Percentiles rank a stretch among this genome's conserved stretches.
Evolutionary conservation across 2,113 vertebrate species (phyloP).

Genomic region (Parotia lawesii): DNA sequence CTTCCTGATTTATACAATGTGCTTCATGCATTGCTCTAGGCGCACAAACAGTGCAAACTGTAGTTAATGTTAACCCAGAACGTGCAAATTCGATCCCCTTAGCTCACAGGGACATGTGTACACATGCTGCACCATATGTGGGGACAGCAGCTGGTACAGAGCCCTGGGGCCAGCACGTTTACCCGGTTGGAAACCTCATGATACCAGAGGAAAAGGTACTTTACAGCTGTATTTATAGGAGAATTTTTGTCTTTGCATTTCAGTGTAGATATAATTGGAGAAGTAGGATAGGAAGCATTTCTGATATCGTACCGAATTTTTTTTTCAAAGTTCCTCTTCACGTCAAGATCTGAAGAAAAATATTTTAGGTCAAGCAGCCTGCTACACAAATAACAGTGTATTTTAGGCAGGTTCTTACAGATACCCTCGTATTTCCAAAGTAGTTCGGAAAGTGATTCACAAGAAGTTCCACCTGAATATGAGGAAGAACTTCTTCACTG

Average conservation of each 20-base stretch:
- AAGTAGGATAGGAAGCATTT: not conserved
- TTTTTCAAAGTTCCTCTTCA: not conserved
- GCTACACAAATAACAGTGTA: not conserved
- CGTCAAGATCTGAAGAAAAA: not conserved
- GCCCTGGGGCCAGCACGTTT: not conserved
- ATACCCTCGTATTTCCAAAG: not conserved
- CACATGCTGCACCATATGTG: not conserved
- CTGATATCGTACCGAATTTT: not conserved
- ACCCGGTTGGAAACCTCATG: not conserved
- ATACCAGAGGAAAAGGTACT: not conserved
- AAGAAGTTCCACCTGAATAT: not conserved
- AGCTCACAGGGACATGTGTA: not conserved
- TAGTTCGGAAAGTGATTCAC: not conserved
- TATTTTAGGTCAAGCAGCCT: not conserved
- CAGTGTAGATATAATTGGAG: not conserved
- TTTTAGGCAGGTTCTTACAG: not conserved
- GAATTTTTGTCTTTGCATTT: not conserved
- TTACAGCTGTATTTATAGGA: not conserved
- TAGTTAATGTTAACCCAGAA: slow-evolving; percentile 16
- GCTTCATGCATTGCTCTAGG: slow-evolving; percentile 17
- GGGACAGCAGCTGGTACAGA: slow-evolving; percentile 15
- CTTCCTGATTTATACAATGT: slow-evolving; percentile 2
- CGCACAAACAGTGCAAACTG: not conserved
- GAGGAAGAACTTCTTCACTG: not conserved
- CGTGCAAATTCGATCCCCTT: not conserved